A percentile compares a stretch with the other conserved stretches of the same genome.
Conservation (phyloP, 2,113 vertebrate species). For the Oncorhynchus gorbuscha region DNA sequence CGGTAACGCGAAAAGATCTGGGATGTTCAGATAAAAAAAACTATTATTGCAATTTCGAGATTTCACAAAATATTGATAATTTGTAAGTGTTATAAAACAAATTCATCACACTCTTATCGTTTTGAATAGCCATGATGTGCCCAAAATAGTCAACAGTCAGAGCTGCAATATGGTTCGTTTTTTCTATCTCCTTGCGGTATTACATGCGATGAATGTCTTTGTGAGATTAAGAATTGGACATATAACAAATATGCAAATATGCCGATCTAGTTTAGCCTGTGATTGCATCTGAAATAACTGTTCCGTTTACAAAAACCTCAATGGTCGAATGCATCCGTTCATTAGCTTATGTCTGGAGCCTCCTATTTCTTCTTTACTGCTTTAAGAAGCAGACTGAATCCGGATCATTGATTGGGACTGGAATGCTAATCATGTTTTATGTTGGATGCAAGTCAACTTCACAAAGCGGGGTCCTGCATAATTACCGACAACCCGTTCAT, state of each 20-base stretch:
- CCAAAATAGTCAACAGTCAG: constrained; percentile 31
- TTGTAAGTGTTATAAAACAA: neutral
- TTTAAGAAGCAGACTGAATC: constrained; percentile 31
- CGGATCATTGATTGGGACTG: constrained; percentile 50
- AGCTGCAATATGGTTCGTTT: constrained; percentile 49
- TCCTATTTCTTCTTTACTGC: constrained; percentile 26
- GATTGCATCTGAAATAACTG: neutral
- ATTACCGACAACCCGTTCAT: constrained; percentile 24
- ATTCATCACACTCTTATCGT: neutral
- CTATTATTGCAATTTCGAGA: neutral
- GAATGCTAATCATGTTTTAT: constrained; percentile 65
- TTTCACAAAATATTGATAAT: neutral
- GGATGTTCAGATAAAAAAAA: constrained; percentile 7
- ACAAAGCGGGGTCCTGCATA: constrained; percentile 57
- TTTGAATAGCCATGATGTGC: neutral
- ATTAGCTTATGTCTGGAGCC: neutral
- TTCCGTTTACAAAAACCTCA: neutral
- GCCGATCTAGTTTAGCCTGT: neutral
- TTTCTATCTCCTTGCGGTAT: constrained; percentile 24
- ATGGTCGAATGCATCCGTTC: neutral
- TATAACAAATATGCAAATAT: neutral
- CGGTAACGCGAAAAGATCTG: neutral
- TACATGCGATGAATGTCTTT: neutral
- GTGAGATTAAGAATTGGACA: neutral
- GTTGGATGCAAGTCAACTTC: constrained; percentile 72